Evolutionary conservation across 2,888 invertebrate genomes (phyloP).

Genomic region (Apamea anceps): DNA sequence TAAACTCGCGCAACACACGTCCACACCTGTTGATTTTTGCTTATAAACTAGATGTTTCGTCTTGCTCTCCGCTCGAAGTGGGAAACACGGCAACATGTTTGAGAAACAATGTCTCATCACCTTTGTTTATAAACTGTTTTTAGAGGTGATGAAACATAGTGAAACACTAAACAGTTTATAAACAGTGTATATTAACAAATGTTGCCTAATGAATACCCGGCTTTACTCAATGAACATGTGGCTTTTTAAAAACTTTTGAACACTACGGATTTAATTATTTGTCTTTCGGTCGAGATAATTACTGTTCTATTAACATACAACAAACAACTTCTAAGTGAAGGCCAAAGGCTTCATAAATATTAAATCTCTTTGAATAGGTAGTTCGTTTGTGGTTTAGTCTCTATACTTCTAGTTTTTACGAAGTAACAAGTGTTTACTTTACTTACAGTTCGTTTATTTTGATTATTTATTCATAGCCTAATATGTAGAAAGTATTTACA

Average conservation of each 20-base stretch:
- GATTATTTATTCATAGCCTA: neutral
- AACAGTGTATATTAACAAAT: too few relatives aligned
- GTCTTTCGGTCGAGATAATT: neutral
- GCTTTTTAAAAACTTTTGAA: neutral
- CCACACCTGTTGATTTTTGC: too few relatives aligned
- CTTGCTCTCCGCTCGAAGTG: too few relatives aligned
- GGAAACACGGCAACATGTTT: too few relatives aligned
- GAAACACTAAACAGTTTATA: too few relatives aligned
- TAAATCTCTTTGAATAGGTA: conserved; percentile 36
- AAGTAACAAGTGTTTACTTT: neutral
- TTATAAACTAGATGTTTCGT: too few relatives aligned
- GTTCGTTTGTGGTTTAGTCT: conserved; percentile 12
- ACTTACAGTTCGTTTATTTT: neutral
- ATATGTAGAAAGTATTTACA: neutral
- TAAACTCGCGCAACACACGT: too few relatives aligned
- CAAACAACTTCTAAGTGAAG: conserved; percentile 16
- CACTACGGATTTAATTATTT: conserved; percentile 8
- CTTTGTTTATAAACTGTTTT: too few relatives aligned
- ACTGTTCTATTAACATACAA: conserved; percentile 1
- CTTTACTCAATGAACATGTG: neutral
- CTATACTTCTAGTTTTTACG: conserved; percentile 3
- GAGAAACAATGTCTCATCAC: too few relatives aligned
- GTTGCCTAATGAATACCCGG: too few relatives aligned
- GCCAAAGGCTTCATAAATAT: conserved; percentile 24
- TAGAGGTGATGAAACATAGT: too few relatives aligned